phyloP scores from a whole-genome alignment of 2,113 vertebrate genomes.

The Semicossyphus pulcher region DNA sequence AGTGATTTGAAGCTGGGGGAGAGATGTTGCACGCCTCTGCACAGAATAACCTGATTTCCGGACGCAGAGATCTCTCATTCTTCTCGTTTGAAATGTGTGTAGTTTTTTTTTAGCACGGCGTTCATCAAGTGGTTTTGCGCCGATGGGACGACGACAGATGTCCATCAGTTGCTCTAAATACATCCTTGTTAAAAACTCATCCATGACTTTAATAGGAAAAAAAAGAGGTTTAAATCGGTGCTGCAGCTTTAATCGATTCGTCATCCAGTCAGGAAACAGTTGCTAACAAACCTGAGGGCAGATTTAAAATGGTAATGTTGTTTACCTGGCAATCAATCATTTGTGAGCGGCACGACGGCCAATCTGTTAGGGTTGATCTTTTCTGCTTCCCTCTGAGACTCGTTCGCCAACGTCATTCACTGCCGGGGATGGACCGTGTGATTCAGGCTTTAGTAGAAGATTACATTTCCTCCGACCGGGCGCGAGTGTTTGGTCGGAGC shows the following conservation, averaged over 20 bases:
- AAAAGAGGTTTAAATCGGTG: conserved; percentile 26
- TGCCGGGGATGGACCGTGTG: conserved; percentile 39
- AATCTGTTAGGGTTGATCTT: conserved; percentile 59
- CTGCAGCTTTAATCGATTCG: conserved; percentile 40
- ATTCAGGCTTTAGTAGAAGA: conserved; percentile 38
- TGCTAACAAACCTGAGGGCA: conserved; percentile 49
- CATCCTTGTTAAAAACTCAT: conserved; percentile 33
- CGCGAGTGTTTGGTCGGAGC: conserved; percentile 23
- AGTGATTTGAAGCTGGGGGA: conserved; percentile 67
- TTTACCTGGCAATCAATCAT: conserved; percentile 70
- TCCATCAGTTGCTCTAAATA: conserved; percentile 18
- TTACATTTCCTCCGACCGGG: conserved; percentile 42
- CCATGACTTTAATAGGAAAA: conserved; percentile 9
- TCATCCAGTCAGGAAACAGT: conserved; percentile 51
- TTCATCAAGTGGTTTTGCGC: background rate
- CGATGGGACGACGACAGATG: background rate
- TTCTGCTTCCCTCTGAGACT: conserved; percentile 41
- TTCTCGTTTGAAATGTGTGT: background rate
- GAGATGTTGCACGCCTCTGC: conserved; percentile 53
- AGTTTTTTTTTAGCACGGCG: background rate
- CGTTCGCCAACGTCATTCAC: conserved; percentile 51
- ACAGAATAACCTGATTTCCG: conserved; percentile 52
- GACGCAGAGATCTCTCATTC: background rate
- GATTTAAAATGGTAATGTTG: conserved; percentile 67
- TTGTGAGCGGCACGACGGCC: conserved; percentile 26